Base-by-base conservation (phyloP, 2,113 vertebrate genomes). In the Rhizomys pruinosus region DNA sequence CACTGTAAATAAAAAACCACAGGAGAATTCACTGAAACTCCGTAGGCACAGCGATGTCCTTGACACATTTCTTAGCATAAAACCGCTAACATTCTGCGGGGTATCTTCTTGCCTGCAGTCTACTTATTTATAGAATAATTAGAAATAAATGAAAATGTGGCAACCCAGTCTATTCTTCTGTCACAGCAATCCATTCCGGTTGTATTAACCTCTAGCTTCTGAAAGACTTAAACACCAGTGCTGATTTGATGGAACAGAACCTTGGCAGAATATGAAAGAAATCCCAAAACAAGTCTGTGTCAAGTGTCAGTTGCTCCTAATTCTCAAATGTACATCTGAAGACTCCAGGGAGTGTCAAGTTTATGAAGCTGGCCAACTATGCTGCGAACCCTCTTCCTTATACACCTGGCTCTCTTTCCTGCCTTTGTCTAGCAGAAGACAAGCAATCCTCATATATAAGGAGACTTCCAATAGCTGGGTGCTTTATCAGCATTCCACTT, bases 201-300 rank as follows among this genome's bases (percentile, higher is more conserved):
- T 63, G 13, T 82, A 74, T 69, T 94, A 82, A 82, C 42, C 57
- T 87, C 29, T 91, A 89, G n/a, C 76, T 17, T 87, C 27, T 59
- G 23, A 92, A 91, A 91, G 57, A 86, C 37, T 73, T 86, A 71
- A 94, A 89, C 19, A 7, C 19, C 37, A 34, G 5, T 93, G 23
- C 61, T 84, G 88, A 87, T 90, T 80, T 94, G 44, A 66, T 89
- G 39, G 73, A 91, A 84, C 23, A 92, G 7, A 96, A 90, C 16
- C 4, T 93, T 95, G 59, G 44, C 42, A 61, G 55, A 13, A 4
- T 86, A 64, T 84, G 76, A 90, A 94, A 91, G 61, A 79, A 86
- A 37, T 61, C 69, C 15, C 74, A 86, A 44, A 64, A 47, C 66
- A 91, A 81, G 87, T 96, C 64, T 68, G 22, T 94, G 59, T 9